A percentile compares a stretch with the other conserved stretches of the same genome.
Conservation (phyloP, 2,113 vertebrate genomes). For the Phrynosoma blainvillii region DNA sequence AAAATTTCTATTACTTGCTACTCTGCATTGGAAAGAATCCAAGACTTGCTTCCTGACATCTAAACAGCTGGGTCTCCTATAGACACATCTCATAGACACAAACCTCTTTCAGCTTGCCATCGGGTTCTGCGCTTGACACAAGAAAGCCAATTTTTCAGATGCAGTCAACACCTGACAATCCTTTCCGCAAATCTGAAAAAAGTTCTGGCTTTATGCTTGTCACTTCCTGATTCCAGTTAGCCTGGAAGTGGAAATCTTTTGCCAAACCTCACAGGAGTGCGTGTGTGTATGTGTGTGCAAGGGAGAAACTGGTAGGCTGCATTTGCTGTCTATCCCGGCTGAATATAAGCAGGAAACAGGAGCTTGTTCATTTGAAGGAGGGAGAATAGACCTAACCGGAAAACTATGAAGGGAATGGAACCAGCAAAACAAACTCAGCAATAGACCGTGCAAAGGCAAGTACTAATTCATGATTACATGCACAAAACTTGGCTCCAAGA, state of each 20-base stretch:
- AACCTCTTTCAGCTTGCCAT: conserved; percentile 39
- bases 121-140: conserved; percentile 20
- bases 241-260: conserved; percentile 66
- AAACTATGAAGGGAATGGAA: conserved; percentile 58
- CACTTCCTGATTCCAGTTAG: conserved; percentile 70
- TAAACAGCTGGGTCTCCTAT: conserved; percentile 30
- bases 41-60: conserved; percentile 44
- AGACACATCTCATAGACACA: conserved; percentile 17
- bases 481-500: conserved; percentile 54
- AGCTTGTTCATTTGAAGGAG: conserved; percentile 44
- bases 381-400: conserved; percentile 51
- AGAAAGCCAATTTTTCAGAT: conserved; percentile 38
- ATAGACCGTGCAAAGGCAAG: conserved; percentile 24
- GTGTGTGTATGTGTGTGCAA: too few relatives aligned
- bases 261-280: conserved; percentile 45
- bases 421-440: conserved; percentile 37
- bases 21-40: conserved; percentile 24
- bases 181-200: conserved; percentile 62
- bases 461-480: conserved; percentile 33
- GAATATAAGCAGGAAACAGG: conserved; percentile 60
- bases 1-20: conserved; percentile 23
- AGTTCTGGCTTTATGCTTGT: conserved; percentile 43
- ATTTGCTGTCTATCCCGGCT: conserved; percentile 61
- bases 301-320: conserved; percentile 38
- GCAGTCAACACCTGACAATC: conserved; percentile 32